A percentile compares a stretch with the other conserved stretches of the same genome.
These are phyloP conservation scores for Elaeidobius kamerunicus DNA, from an alignment of 2,888 invertebrate species.

Conservation along the genomic window DNA sequence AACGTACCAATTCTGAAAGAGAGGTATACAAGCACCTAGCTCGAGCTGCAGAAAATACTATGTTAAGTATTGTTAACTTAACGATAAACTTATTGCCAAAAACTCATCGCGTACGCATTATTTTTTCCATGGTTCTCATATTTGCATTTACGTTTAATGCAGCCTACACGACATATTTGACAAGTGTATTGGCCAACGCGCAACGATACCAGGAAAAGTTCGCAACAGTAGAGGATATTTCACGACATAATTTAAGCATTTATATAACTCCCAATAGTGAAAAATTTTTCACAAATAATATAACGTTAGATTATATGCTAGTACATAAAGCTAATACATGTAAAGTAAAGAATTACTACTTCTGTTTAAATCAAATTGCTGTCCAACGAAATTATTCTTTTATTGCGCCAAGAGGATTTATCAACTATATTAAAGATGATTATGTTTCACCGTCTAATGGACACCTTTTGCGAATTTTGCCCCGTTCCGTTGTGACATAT, in stretches of 20 bases:
- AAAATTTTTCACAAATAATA: neutral
- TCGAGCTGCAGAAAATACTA: constrained; percentile 30
- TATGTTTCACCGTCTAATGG: constrained; percentile 35
- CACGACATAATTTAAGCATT: constrained; percentile 35
- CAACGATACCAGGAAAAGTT: constrained; percentile 37
- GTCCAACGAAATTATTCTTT: constrained; percentile 35
- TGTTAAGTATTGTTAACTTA: constrained; percentile 34
- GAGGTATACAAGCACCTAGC: constrained; percentile 17
- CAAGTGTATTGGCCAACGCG: constrained; percentile 37
- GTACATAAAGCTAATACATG: constrained; percentile 31
- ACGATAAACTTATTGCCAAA: constrained; percentile 35
- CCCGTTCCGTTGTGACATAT: constrained; percentile 40
- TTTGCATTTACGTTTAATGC: constrained; percentile 36
- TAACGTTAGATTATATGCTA: constrained; percentile 1
- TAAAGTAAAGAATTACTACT: constrained; percentile 33
- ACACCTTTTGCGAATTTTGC: constrained; percentile 34
- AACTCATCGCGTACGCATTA: constrained; percentile 31
- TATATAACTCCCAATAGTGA: constrained; percentile 31
- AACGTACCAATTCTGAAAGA: constrained; percentile 8
- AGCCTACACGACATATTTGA: constrained; percentile 38
- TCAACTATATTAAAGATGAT: constrained; percentile 38
- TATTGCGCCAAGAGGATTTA: constrained; percentile 39
- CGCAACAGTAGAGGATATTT: constrained; percentile 34
- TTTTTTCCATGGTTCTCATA: constrained; percentile 36
- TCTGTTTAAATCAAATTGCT: constrained; percentile 37